Conservation (phyloP, 2,797 vertebrate species). For the Squalus acanthias region DNA sequence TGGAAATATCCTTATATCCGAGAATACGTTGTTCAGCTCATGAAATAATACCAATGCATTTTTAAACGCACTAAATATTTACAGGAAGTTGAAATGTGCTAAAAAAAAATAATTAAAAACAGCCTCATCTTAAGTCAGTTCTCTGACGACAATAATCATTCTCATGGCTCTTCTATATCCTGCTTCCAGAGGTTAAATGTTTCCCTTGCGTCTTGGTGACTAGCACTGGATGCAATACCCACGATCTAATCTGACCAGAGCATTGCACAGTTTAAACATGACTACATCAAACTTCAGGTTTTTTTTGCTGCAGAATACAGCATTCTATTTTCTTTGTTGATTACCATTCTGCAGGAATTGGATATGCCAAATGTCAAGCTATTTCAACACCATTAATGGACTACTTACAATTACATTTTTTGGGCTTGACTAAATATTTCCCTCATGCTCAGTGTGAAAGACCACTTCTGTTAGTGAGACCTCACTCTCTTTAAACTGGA, state of each 20-base stretch:
- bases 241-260: background rate
- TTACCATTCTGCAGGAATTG: background rate
- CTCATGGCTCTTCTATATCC: background rate
- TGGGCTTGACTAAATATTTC: background rate
- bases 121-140: background rate
- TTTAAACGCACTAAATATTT: background rate
- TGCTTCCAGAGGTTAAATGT: background rate
- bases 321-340: background rate
- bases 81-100: background rate
- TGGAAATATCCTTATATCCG: background rate
- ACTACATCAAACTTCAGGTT: background rate
- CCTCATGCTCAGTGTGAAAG: background rate
- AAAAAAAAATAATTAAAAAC: background rate
- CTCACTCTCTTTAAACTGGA: background rate
- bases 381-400: background rate
- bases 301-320: background rate
- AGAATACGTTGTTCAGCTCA: background rate
- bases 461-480: background rate
- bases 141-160: background rate
- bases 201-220: background rate
- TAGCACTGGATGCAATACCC: background rate
- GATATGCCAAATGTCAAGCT: background rate
- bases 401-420: background rate
- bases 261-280: background rate
- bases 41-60: background rate